A percentile compares a stretch with the other conserved stretches of the same genome.
Conservation (phyloP, 2,888 invertebrate species). For the Megalurothrips usitatus region DNA sequence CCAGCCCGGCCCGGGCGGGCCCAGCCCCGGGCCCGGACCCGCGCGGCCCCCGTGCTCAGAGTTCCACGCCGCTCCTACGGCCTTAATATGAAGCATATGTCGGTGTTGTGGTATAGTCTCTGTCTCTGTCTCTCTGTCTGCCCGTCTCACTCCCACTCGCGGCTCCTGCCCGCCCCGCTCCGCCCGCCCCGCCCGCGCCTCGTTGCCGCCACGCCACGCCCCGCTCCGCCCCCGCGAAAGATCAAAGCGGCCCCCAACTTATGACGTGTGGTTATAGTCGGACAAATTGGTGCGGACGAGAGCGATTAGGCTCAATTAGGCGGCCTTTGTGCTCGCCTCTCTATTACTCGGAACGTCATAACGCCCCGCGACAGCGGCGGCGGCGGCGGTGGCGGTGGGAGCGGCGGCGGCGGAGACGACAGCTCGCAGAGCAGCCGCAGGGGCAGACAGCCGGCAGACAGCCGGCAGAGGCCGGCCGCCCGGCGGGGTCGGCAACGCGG, state of each 20-base stretch:
- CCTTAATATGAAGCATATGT: conserved; percentile 9
- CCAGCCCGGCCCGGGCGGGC: no score
- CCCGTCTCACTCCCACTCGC: neutral
- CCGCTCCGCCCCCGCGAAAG: conserved; percentile 12
- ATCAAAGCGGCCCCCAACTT: conserved; percentile 8
- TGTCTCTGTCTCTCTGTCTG: no score
- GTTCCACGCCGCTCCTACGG: no score
- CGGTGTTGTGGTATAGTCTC: neutral
- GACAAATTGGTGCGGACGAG: conserved; percentile 19
- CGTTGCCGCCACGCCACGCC: neutral
- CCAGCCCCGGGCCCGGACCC: no score
- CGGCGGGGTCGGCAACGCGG: neutral
- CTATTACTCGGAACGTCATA: neutral
- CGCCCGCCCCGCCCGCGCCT: neutral
- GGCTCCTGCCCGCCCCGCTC: neutral
- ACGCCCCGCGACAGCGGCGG: neutral
- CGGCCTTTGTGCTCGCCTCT: neutral
- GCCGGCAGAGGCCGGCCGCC: neutral
- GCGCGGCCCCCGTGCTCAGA: no score
- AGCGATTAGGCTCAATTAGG: conserved; percentile 22
- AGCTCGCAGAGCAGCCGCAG: no score
- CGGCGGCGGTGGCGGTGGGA: no score
- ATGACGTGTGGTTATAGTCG: conserved; percentile 15
- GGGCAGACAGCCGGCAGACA: neutral
- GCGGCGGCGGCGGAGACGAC: no score